These are phyloP conservation scores for Phortica variegata DNA, from an alignment of 1,140 invertebrate species.

Conservation along the genomic window DNA sequence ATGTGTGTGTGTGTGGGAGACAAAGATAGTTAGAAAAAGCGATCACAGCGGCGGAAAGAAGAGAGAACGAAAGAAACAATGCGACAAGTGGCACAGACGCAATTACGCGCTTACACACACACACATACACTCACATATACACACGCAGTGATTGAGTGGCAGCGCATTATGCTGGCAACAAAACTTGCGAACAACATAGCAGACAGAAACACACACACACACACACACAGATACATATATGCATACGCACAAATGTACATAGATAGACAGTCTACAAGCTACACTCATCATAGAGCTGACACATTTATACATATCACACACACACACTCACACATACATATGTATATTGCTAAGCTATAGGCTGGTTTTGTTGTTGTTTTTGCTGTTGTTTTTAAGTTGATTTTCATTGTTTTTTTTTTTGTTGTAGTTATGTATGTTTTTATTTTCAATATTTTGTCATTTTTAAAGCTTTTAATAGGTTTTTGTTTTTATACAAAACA, in stretches of 20 bases:
- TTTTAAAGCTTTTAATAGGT: too few species aligned
- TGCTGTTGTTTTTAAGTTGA: conserved; percentile 39
- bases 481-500: too few species aligned
- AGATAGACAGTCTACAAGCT: too few species aligned
- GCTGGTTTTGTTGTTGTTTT: conserved; percentile 22
- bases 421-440: conserved; percentile 11
- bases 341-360: conserved; percentile 1
- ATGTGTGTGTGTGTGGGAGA: too few species aligned
- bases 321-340: not conserved
- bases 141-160: conserved; percentile 6
- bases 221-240: conserved; percentile 11
- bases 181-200: conserved; percentile 44
- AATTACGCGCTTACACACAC: not conserved
- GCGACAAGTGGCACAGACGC: too few species aligned
- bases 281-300: too few species aligned
- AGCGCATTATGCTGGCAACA: conserved; percentile 19
- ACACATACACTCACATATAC: not conserved
- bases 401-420: conserved; percentile 24
- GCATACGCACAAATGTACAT: not conserved
- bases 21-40: too few species aligned
- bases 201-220: not conserved
- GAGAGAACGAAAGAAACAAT: too few species aligned
- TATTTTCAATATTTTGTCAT: too few species aligned
- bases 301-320: conserved; percentile 8
- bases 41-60: too few species aligned